phyloP scores from a whole-genome alignment of 1,140 invertebrate genomes.

The Monomorium pharaonis region DNA sequence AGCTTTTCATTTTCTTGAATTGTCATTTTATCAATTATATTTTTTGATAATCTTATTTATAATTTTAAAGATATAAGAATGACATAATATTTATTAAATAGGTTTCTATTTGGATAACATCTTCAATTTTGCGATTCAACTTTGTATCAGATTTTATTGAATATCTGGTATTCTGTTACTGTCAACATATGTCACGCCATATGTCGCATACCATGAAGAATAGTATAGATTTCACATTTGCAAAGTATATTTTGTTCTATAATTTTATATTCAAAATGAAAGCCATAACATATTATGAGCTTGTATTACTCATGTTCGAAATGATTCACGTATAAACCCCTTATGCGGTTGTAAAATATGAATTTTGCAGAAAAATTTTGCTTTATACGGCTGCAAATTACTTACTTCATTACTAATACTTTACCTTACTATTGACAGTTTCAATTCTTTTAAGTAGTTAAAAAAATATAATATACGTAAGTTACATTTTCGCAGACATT shows the following conservation, averaged over 20 bases:
- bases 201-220: neutral
- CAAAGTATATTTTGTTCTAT: conserved; percentile 5
- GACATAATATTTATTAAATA: neutral
- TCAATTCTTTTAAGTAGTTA: neutral
- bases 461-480: neutral
- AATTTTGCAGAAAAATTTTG: neutral
- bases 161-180: neutral
- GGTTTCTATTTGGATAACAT: neutral
- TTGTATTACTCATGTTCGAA: neutral
- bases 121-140: neutral
- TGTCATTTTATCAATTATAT: too few relatives aligned
- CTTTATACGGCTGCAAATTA: neutral
- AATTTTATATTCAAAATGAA: neutral
- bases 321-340: neutral
- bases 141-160: neutral
- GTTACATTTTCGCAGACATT: too few relatives aligned
- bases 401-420: neutral
- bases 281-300: neutral
- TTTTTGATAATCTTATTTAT: neutral
- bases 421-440: neutral
- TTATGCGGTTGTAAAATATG: neutral
- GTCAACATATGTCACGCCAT: neutral
- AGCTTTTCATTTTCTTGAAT: neutral
- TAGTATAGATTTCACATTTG: neutral
- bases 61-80: neutral